Evolutionary conservation across 2,113 vertebrate genomes (phyloP).

Genomic region (Apodemus speciosus): DNA sequence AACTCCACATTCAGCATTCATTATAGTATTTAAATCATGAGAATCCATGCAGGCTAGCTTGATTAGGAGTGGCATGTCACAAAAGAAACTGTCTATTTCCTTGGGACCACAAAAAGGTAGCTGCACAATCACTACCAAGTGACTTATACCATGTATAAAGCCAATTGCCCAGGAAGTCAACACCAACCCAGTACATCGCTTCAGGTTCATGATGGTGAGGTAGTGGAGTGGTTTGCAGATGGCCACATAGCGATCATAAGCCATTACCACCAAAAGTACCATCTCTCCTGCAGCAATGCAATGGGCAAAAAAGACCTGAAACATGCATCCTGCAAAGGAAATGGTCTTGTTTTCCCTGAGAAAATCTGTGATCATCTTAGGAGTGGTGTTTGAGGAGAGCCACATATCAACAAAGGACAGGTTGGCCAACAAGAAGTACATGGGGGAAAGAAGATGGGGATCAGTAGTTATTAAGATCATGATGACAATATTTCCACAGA

Average conservation of each 20-base stretch:
- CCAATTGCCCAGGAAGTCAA: slow-evolving; percentile 34
- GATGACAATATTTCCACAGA: slow-evolving; percentile 69
- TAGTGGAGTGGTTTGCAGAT: slow-evolving; percentile 79
- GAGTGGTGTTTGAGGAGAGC: slow-evolving; percentile 58
- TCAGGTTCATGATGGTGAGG: slow-evolving; percentile 62
- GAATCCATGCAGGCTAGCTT: slow-evolving; percentile 66
- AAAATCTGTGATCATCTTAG: slow-evolving; percentile 60
- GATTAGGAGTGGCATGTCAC: slow-evolving; percentile 65
- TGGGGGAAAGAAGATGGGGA: slow-evolving; percentile 47
- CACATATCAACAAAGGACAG: slow-evolving; percentile 69
- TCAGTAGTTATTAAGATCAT: slow-evolving; percentile 50
- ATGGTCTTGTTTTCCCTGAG: slow-evolving; percentile 54
- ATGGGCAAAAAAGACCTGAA: slow-evolving; percentile 64
- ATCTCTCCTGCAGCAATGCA: neutral
- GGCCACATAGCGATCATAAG: slow-evolving; percentile 78
- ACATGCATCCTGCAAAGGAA: slow-evolving; percentile 69
- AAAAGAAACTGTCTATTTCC: slow-evolving; percentile 57
- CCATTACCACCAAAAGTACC: neutral
- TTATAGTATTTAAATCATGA: slow-evolving; percentile 27
- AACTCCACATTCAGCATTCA: slow-evolving; percentile 63
- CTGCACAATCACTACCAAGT: slow-evolving; percentile 37
- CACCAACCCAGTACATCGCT: slow-evolving; percentile 41
- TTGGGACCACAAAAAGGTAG: slow-evolving; percentile 45
- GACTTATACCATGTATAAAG: slow-evolving; percentile 55
- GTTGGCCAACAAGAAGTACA: slow-evolving; percentile 72